Conservation (phyloP, 2,113 vertebrate genomes). For the Nothoprocta perdicaria region DNA sequence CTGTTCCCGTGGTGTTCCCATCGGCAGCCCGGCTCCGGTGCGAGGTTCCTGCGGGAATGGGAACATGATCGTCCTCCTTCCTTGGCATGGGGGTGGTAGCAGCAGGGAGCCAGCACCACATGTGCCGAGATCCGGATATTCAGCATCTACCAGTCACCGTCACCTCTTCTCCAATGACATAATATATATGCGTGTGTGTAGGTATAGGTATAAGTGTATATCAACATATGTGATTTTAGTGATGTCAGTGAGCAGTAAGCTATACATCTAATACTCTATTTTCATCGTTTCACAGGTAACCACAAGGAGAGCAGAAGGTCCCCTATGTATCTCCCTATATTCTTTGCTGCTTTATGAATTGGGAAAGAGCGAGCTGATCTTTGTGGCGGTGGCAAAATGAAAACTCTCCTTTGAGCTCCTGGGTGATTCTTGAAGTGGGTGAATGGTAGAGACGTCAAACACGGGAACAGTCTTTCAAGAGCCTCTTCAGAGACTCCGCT, state of each 20-base stretch:
- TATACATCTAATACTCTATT: not conserved
- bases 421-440: not conserved
- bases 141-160: not conserved
- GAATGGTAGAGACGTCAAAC: not conserved
- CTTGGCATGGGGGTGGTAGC: not conserved
- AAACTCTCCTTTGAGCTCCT: not conserved
- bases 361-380: not conserved
- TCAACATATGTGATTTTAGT: not conserved
- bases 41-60: not conserved
- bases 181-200: not conserved
- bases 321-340: not conserved
- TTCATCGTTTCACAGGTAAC: slow-evolving; percentile 34
- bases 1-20: not conserved
- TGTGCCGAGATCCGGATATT: not conserved
- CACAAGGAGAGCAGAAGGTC: not conserved
- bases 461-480: not conserved
- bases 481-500: not conserved
- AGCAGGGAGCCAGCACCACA: not conserved
- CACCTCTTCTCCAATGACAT: not conserved
- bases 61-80: not conserved
- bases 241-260: not conserved
- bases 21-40: too few relatives aligned
- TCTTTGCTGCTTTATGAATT: not conserved
- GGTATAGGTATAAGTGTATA: too few relatives aligned
- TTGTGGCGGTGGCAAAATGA: not conserved